Conservation (phyloP, 2,113 vertebrate genomes). For the Tragelaphus imberbis region DNA sequence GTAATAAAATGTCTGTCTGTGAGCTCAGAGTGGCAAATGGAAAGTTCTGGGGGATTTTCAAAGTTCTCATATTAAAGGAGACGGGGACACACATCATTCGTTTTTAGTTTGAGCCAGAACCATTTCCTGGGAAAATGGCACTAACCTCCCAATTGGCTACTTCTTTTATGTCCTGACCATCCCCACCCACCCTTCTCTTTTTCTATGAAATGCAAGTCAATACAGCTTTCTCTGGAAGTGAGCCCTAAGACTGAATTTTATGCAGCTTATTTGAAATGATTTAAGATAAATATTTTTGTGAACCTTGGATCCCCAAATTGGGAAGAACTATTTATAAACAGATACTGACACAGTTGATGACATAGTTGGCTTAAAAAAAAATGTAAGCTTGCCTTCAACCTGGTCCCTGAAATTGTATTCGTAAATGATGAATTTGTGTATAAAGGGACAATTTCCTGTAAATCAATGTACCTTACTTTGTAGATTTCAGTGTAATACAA, state of each 20-base stretch:
- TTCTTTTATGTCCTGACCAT: background rate
- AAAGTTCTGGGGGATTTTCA: constrained; percentile 8
- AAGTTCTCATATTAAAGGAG: constrained; percentile 36
- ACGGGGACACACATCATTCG: constrained; percentile 18
- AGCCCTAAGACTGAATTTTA: constrained; percentile 59
- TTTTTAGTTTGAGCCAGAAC: constrained; percentile 20
- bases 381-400: constrained; percentile 70
- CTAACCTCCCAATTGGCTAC: background rate
- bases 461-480: constrained; percentile 83
- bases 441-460: constrained; percentile 83
- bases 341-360: constrained; percentile 73
- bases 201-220: constrained; percentile 63
- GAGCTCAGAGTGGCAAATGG: background rate
- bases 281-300: constrained; percentile 79
- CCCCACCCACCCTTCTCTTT: background rate
- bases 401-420: constrained; percentile 74
- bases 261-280: constrained; percentile 67
- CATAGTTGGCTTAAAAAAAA: constrained; percentile 68
- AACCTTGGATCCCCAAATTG: constrained; percentile 71
- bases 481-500: constrained; percentile 77
- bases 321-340: constrained; percentile 76
- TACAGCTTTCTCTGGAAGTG: constrained; percentile 60
- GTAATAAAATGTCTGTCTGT: constrained; percentile 15
- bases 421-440: constrained; percentile 74
- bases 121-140: constrained; percentile 55